Evolutionary conservation across 2,888 invertebrate genomes (phyloP).

Genomic region (Pheosia tremula): DNA sequence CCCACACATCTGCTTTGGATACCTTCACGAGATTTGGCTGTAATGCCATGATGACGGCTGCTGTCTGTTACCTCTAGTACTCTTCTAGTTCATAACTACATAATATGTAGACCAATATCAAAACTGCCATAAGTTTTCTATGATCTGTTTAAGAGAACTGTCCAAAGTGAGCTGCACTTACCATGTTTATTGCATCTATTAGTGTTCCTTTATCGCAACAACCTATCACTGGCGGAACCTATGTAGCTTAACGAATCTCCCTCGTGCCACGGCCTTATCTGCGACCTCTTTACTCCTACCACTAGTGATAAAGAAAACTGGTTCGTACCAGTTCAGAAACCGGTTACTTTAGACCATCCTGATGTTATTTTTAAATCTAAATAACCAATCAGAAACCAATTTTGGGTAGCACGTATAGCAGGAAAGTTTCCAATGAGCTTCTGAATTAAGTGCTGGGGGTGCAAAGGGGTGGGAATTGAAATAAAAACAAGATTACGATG

Average conservation of each 20-base stretch:
- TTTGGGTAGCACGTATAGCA: conserved; percentile 29
- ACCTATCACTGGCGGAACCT: neutral
- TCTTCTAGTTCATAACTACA: no score
- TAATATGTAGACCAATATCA: no score
- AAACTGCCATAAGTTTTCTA: no score
- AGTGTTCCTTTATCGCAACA: no score
- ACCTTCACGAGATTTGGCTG: no score
- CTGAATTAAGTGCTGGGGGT: conserved; percentile 17
- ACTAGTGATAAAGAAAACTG: neutral
- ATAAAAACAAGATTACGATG: conserved; percentile 33
- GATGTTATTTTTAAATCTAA: conserved; percentile 8
- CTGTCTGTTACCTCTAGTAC: no score
- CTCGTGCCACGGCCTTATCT: neutral
- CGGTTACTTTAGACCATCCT: neutral
- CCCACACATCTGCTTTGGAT: no score
- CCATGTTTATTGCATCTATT: no score
- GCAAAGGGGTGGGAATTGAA: conserved; percentile 33
- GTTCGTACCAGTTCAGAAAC: neutral
- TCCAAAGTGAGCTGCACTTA: no score
- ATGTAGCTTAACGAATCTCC: neutral
- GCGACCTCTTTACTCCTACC: neutral
- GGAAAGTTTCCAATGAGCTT: conserved; percentile 38
- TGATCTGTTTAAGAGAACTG: no score
- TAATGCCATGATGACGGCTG: no score
- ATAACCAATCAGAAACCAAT: conserved; percentile 43